Base-by-base conservation (phyloP, 2,797 vertebrate species). In the Clangula hyemalis region DNA sequence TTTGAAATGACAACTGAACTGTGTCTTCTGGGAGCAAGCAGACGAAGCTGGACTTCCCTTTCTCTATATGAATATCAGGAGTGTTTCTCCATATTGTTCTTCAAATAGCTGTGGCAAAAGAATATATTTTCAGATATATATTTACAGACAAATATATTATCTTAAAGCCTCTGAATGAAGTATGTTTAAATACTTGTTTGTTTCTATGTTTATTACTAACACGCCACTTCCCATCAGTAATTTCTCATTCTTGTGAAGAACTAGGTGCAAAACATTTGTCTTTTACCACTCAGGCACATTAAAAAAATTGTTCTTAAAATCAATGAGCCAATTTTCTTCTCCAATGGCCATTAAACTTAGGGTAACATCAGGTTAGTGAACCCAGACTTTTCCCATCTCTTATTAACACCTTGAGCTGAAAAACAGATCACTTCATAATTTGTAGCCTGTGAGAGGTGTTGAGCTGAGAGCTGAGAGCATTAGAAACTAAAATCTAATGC, bases 11-110 rank as follows among this genome's bases (percentile, higher is more conserved):
- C 77, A 90, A 58, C 45, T 62, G 54, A 12, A 1, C 72, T 22
- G 2, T 32, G 10, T 66, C 91, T 85, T 81, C 76, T 7, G 30
- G 88, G 90, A 82, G 85, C 87, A 95, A 85, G 74, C 45, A 92
- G 38, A 75, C 58, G 68, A 92, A 86, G 64, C 41, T 79, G 85
- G 69, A 80, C 82, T 47, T 78, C 62, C 70, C 36, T 77, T 49
- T 56, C 86, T 73, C 84, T 45, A 43, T 43, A 19, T 1, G 0
- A 64, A 8, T 60, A 53, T 49, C 41, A 54, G 36, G 68, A 34
- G 54, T 57, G 32, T 65, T 90, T 77, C 69, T 92, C 75, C 38
- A 8, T 30, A 2, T 39, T 83, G 20, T 38, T 38, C 41, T 70
- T 34, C 4, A 61, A 85, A 45, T n/a, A 75, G 32, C 62, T 66